Base-by-base conservation (phyloP, 2,888 invertebrate genomes). In the Steinernema scapterisci region DNA sequence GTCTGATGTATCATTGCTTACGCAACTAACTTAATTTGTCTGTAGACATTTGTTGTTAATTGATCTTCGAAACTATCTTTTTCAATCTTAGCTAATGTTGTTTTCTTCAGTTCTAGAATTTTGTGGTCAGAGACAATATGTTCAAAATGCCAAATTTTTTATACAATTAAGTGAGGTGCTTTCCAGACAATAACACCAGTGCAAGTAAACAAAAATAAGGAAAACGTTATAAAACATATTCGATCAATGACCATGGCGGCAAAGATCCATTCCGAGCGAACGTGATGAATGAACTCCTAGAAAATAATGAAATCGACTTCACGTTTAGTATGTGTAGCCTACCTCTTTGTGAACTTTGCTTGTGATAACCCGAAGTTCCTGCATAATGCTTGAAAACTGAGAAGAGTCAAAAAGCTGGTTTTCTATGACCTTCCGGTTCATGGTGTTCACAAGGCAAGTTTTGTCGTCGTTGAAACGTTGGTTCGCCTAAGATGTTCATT, bases 211-310 rank as follows among this genome's bases (percentile, higher is more conserved):
- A 86, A 76, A 73, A 86, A 86, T 9, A 79, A 77, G 5, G 85
- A 81, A 72, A 86, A 86, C 21, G 83, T 80, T 44, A 85, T 78
- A 77, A 86, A 84, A 74, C 86, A 86, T 45, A 86, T 78, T 31
- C 86, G 81, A 73, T 86, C 86, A 70, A 86, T 76, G 13, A 81
- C 81, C 79, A 85, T 84, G 44, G 84, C 84, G 3, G 85, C 85
- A 73, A 86, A 86, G 80, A 86, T 86, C 83, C 83, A 83, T 54
- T 86, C 86, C 9, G 84, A 81, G 70, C 82, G 83, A n/a, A 85
- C 80, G 25, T 79, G 81, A 74, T 84, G 83, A 73, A 85, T 80
- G 52, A 83, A 78, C 70, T 85, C 85, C 84, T 84, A 71, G 19
- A 80, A n/a, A n/a, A n/a, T n/a, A n/a, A n/a, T n/a, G n/a, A n/a